A percentile compares a stretch with the other conserved stretches of the same genome.
phyloP scores from a whole-genome alignment of 1,140 invertebrate genomes.

The Zaprionus africanus region DNA sequence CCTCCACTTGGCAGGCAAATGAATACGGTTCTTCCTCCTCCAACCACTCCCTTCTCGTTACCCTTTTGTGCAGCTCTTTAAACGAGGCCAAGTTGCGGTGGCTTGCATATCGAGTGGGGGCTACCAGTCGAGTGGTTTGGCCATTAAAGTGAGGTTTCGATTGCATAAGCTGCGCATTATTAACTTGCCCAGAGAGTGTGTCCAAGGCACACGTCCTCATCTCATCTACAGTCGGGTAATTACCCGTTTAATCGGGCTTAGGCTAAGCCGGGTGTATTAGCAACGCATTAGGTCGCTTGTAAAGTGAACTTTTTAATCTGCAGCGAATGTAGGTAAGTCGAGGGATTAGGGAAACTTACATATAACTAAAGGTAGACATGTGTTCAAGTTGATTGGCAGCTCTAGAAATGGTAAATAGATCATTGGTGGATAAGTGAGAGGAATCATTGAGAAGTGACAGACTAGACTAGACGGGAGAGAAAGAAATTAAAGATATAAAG shows the following conservation, averaged over 20 bases:
- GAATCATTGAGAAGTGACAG: too few species aligned
- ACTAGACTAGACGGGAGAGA: too few species aligned
- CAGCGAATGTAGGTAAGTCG: not conserved
- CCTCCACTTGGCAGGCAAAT: constrained; percentile 66
- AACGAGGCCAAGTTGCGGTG: constrained; percentile 71
- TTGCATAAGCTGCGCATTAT: constrained; percentile 57
- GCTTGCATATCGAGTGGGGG: constrained; percentile 2
- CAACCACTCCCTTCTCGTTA: constrained; percentile 4
- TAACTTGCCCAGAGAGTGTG: constrained; percentile 30
- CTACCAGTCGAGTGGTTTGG: constrained; percentile 32
- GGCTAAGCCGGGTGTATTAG: constrained; percentile 3
- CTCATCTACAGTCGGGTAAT: constrained; percentile 23
- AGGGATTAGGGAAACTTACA: too few species aligned
- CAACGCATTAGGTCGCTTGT: not conserved
- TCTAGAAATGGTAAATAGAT: too few species aligned
- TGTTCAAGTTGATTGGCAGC: not conserved
- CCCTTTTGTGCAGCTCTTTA: constrained; percentile 40
- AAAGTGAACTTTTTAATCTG: not conserved
- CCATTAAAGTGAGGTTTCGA: constrained; percentile 52
- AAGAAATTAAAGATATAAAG: too few species aligned
- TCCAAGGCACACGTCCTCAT: constrained; percentile 20
- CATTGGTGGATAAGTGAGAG: too few species aligned
- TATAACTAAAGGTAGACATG: too few species aligned
- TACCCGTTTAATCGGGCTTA: constrained; percentile 33
- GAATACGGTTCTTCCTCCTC: constrained; percentile 54